Conservation (phyloP, 2,888 invertebrate species). For the Cacoxenus indagator region DNA sequence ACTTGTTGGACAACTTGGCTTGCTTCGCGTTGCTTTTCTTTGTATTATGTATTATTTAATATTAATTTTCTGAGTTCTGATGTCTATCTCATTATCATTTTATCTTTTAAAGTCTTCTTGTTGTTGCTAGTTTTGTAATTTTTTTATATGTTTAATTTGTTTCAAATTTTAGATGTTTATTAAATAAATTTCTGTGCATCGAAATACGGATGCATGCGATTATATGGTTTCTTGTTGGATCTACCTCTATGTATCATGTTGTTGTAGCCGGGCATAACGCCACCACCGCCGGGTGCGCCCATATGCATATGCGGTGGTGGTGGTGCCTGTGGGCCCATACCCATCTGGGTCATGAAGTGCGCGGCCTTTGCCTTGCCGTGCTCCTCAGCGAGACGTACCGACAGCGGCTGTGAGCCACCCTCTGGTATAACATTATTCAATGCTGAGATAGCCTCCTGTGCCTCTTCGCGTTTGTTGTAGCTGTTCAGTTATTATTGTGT, state of each 20-base stretch:
- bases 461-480: slow-evolving; percentile 89
- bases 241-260: slow-evolving; percentile 72
- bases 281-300: slow-evolving; percentile 35
- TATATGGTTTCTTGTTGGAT: slow-evolving; percentile 69
- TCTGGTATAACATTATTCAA: slow-evolving; percentile 88
- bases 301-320: slow-evolving; percentile 52
- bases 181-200: slow-evolving; percentile 67
- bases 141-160: slow-evolving; percentile 11
- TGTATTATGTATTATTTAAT: slow-evolving; percentile 16
- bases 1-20: slow-evolving; percentile 5
- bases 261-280: slow-evolving; percentile 60
- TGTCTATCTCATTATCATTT: slow-evolving; percentile 15
- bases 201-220: slow-evolving; percentile 71
- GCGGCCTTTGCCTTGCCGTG: slow-evolving; percentile 71
- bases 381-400: slow-evolving; percentile 75
- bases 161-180: slow-evolving; percentile 32
- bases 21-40: slow-evolving; percentile 18
- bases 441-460: slow-evolving; percentile 88
- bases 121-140: slow-evolving; percentile 18
- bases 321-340: slow-evolving; percentile 52
- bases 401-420: slow-evolving; percentile 86
- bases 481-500: slow-evolving; percentile 69
- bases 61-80: slow-evolving; percentile 19
- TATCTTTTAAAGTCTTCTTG: slow-evolving; percentile 1
- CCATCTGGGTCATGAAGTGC: slow-evolving; percentile 66